These are phyloP conservation scores for Zelleria hepariella DNA, from an alignment of 2,888 invertebrate genomes.

Conservation along the genomic window DNA sequence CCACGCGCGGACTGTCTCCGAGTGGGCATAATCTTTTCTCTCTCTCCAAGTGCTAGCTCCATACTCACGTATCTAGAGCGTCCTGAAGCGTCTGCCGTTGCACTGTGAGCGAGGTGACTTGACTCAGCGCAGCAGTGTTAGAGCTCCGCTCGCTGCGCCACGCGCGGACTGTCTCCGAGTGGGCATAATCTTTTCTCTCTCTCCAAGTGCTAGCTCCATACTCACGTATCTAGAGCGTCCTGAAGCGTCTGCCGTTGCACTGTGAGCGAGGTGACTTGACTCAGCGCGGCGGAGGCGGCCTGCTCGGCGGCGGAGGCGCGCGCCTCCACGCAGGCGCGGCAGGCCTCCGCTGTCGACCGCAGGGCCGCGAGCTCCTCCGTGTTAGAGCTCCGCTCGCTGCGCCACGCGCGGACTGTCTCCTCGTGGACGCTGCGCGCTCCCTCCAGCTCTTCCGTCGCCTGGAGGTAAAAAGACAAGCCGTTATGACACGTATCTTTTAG, in stretches of 20 bases:
- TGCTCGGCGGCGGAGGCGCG: slow-evolving; percentile 9
- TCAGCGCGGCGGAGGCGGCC: slow-evolving; percentile 11
- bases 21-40: no score
- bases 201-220: no score
- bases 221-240: slow-evolving; percentile 23
- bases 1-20: no score
- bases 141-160: no score
- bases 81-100: slow-evolving; percentile 53
- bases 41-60: no score
- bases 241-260: slow-evolving; percentile 50
- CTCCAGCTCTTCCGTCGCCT: slow-evolving; percentile 64
- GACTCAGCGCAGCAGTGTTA: slow-evolving; percentile 11
- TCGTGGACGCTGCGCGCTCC: slow-evolving; percentile 64
- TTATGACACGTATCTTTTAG: no score
- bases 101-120: slow-evolving; percentile 9
- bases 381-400: slow-evolving; percentile 28
- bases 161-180: no score
- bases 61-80: slow-evolving; percentile 19
- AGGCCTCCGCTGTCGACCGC: slow-evolving; percentile 19
- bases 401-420: slow-evolving; percentile 58
- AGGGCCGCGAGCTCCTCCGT: slow-evolving; percentile 23
- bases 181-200: no score
- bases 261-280: slow-evolving; percentile 9
- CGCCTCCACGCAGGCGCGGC: slow-evolving; percentile 18
- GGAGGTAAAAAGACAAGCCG: not conserved